phyloP scores from a whole-genome alignment of 2,113 vertebrate species.

The Baryphthengus martii region DNA sequence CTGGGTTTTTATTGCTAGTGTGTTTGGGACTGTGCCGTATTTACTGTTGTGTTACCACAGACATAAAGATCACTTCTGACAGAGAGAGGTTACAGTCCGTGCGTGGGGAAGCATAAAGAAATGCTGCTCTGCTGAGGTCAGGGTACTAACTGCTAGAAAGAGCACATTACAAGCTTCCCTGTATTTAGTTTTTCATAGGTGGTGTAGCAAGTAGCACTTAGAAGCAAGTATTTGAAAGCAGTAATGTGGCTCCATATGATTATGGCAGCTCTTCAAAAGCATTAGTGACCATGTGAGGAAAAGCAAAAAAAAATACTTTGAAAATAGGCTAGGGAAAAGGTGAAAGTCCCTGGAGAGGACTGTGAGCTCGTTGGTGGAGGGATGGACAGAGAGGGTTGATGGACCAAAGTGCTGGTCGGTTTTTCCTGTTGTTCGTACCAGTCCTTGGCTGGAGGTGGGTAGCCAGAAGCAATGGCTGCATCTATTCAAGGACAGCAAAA shows the following conservation, averaged over 20 bases:
- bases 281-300: neutral
- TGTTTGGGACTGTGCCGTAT: neutral
- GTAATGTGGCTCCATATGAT: neutral
- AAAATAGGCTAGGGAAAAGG: neutral
- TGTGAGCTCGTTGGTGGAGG: neutral
- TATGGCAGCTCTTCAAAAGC: neutral
- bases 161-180: neutral
- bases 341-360: neutral
- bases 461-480: neutral
- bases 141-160: neutral
- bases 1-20: neutral
- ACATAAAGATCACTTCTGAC: neutral
- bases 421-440: neutral
- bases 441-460: neutral
- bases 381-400: neutral
- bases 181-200: neutral
- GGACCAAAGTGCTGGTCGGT: neutral
- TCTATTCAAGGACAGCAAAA: neutral
- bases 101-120: neutral
- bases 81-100: fast-evolving
- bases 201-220: neutral
- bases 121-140: neutral
- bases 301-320: neutral
- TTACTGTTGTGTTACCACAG: neutral
- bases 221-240: neutral